Conservation (phyloP, 1,140 invertebrate genomes). For the Calycopis cecrops region DNA sequence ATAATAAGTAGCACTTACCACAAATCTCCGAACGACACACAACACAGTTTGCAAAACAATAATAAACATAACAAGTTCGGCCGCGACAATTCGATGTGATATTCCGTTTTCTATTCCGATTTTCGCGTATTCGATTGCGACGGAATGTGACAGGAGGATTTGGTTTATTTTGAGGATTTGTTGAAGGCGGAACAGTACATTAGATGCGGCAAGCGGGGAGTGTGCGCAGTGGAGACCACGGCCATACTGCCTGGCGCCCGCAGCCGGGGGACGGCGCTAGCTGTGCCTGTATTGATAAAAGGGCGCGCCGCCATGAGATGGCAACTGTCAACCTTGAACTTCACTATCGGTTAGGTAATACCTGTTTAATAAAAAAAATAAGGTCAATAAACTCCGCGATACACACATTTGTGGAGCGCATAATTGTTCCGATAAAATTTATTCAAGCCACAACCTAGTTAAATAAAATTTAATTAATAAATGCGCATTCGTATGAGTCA, state of each 20-base stretch:
- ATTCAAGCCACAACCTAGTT: not conserved
- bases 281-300: slow-evolving; percentile 57
- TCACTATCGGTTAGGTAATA: slow-evolving; percentile 61
- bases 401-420: no score
- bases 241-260: slow-evolving; percentile 48
- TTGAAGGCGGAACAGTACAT: slow-evolving; percentile 47
- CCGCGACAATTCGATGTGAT: no score
- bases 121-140: no score
- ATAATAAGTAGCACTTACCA: slow-evolving; percentile 6
- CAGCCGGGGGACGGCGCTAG: slow-evolving; percentile 52
- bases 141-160: slow-evolving; percentile 11
- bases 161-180: slow-evolving; percentile 51
- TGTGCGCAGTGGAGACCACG: slow-evolving; percentile 53
- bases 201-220: slow-evolving; percentile 57
- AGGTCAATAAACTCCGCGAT: not conserved
- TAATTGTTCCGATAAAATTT: not conserved
- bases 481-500: no score
- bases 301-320: slow-evolving; percentile 41
- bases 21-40: not conserved
- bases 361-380: slow-evolving; percentile 18
- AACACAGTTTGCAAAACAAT: not conserved
- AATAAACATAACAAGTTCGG: no score
- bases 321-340: slow-evolving; percentile 62
- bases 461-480: no score
- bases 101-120: no score